phyloP scores from a whole-genome alignment of 2,888 invertebrate species.

The Magallana nippona region DNA sequence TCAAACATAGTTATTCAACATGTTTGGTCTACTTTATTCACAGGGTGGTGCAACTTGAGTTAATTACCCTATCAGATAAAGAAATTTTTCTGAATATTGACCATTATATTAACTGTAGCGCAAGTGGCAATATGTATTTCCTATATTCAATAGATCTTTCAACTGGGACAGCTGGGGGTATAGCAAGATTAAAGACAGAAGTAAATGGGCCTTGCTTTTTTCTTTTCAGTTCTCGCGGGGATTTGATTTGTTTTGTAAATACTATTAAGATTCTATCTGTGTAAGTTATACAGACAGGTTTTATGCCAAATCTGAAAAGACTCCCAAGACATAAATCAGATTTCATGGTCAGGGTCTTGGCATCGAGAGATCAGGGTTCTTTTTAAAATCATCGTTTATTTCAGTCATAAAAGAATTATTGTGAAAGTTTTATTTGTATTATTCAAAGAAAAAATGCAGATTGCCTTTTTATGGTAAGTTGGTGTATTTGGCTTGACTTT shows the following conservation, averaged over 20 bases:
- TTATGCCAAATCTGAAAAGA: not conserved
- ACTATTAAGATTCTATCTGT: slow-evolving; percentile 21
- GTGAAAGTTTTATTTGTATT: not conserved
- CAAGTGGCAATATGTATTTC: not conserved
- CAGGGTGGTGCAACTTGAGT: slow-evolving; percentile 1
- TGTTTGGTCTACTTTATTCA: not conserved
- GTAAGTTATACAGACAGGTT: slow-evolving; percentile 5
- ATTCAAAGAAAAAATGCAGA: not conserved
- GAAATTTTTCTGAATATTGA: slow-evolving; percentile 9
- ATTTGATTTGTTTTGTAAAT: slow-evolving; percentile 24
- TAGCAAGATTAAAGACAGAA: not conserved
- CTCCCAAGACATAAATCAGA: slow-evolving; percentile 7
- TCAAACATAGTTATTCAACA: not conserved
- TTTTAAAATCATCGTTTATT: not conserved
- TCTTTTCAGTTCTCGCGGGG: slow-evolving; percentile 1
- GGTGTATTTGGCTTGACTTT: slow-evolving; percentile 8
- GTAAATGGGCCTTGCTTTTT: slow-evolving; percentile 19
- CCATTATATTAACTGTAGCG: not conserved
- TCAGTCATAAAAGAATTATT: not conserved
- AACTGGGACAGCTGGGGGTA: slow-evolving; percentile 13
- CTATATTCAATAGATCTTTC: slow-evolving; percentile 15
- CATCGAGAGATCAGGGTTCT: not conserved
- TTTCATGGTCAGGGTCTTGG: not conserved
- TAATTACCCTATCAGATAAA: not conserved
- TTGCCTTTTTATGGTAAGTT: no score